Percentiles rank a stretch among this genome's conserved stretches.
These are phyloP conservation scores for Catamblyrhynchus diadema DNA, from an alignment of 2,797 vertebrate genomes.

Conservation along the genomic window DNA sequence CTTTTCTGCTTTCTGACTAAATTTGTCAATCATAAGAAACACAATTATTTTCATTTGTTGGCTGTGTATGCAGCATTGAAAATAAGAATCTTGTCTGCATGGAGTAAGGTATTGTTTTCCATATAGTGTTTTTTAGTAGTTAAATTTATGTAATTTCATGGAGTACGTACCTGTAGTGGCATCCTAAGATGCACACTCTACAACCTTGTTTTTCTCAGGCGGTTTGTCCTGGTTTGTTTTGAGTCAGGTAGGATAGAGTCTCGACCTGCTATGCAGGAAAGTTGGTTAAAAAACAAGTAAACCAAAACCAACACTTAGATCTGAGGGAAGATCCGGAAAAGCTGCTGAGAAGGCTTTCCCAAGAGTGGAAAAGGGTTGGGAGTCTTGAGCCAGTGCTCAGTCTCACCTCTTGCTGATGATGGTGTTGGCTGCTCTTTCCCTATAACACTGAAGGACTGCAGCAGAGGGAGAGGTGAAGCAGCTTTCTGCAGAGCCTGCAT, in stretches of 20 bases:
- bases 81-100: not conserved
- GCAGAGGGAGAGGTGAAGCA: not conserved
- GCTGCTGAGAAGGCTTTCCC: not conserved
- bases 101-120: not conserved
- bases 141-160: not conserved
- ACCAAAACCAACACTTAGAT: rapidly evolving
- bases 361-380: not conserved
- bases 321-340: not conserved
- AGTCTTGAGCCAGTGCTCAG: not conserved
- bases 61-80: not conserved
- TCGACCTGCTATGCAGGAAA: not conserved
- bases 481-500: not conserved
- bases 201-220: not conserved
- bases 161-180: not conserved
- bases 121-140: not conserved
- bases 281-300: not conserved
- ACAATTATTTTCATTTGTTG: not conserved
- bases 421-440: not conserved
- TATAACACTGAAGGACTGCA: not conserved
- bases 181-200: not conserved
- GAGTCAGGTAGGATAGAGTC: not conserved
- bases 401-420: not conserved
- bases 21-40: not conserved
- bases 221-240: not conserved
- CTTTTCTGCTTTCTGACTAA: not conserved